phyloP scores from a whole-genome alignment of 2,888 invertebrate species.

The Eupithecia insigniata region DNA sequence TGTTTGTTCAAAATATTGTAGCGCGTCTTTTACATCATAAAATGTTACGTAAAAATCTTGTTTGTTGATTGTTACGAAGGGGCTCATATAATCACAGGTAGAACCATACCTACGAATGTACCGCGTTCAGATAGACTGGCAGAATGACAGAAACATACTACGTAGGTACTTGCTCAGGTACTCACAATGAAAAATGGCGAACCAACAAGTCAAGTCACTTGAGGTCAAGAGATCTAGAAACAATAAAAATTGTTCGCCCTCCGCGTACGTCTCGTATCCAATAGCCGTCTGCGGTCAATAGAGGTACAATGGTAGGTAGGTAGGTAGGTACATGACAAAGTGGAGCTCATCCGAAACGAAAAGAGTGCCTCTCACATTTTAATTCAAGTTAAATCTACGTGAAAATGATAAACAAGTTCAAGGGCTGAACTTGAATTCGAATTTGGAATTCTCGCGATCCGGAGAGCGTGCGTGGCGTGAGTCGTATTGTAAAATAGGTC shows the following conservation, averaged over 20 bases:
- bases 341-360: neutral
- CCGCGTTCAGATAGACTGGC: too few species aligned
- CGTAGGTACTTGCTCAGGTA: neutral
- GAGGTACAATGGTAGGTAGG: too few species aligned
- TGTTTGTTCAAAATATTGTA: neutral
- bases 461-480: constrained; percentile 19
- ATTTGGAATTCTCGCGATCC: neutral
- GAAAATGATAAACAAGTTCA: neutral
- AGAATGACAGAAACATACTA: too few species aligned
- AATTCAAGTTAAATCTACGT: neutral
- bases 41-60: neutral
- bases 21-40: neutral
- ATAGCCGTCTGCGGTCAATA: neutral
- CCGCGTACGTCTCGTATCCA: neutral
- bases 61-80: neutral
- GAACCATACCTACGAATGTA: neutral
- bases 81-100: too few species aligned
- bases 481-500: constrained; percentile 14
- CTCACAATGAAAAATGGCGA: neutral
- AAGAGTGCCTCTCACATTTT: neutral
- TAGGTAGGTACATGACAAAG: too few species aligned
- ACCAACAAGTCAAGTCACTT: neutral
- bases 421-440: neutral
- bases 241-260: neutral
- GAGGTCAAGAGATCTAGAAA: neutral